Base-by-base conservation (phyloP, 2,888 invertebrate genomes). In the Sinelater perroti region DNA sequence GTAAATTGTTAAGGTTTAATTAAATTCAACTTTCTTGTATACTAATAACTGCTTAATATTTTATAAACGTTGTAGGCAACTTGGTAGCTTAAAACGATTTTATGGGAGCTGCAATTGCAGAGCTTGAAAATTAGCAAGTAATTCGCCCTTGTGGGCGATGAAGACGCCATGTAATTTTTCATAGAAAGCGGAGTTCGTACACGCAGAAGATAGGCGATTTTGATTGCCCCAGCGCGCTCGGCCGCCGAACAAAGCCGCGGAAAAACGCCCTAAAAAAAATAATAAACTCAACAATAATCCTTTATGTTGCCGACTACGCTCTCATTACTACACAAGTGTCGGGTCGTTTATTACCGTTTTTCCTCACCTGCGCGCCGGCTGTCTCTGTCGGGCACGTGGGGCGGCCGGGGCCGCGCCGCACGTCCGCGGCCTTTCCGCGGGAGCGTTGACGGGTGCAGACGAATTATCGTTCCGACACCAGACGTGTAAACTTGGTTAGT, bases 401-500 rank as follows among this genome's bases (percentile, higher is more conserved):
- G 16, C 11, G 30, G 31, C 49, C 50, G 30, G 45, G 40, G 42
- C 18, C n/a, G 14, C 35, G 30, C 36, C 52, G 26, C 38, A 55
- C 49, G 50, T 59, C 31, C 28, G 14, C 17, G 16, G 33, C 46
- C 51, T 56, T 59, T 55, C 53, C 53, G 53, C 33, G 58, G 55
- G 47, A 52, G 46, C 46, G 42, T 42, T 61, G 60, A 60, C 60
- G 60, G 52, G 52, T 47, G 68, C 65, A 70, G 76, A 76, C 75
- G 76, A 76, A 76, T 77, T 77, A 76, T 75, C 73, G 72, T 67
- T 69, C 70, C 75, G 70, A 75, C 75, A 73, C 73, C 69, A 70
- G 71, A 72, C 76, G 77, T 75, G 77, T 76, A 75, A 76, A 75
- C 72, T 75, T 69, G 75, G 74, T 76, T 76, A 75, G 77, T 77